Evolutionary conservation across 2,113 vertebrate genomes (phyloP).

Genomic region (Anoura caudifer): DNA sequence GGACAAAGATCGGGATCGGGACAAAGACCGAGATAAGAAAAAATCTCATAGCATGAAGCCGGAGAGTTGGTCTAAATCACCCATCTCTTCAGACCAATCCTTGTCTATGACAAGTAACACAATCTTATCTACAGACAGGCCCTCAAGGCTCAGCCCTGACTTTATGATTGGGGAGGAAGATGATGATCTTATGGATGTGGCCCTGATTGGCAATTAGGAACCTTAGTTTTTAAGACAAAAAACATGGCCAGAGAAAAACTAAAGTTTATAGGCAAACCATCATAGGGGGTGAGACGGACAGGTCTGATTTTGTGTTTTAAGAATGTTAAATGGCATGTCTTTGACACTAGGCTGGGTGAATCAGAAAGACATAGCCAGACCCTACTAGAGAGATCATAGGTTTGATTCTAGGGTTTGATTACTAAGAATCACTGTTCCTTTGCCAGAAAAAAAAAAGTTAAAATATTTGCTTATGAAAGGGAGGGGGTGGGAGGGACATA

Average conservation of each 20-base stretch:
- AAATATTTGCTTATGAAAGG: constrained; percentile 66
- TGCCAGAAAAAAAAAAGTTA: constrained; percentile 51
- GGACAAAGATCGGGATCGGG: constrained; percentile 89
- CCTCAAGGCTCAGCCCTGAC: constrained; percentile 90
- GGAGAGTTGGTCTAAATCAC: constrained; percentile 96
- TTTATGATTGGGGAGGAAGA: constrained; percentile 96
- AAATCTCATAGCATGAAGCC: constrained; percentile 93
- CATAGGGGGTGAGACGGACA: constrained; percentile 34
- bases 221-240: constrained; percentile 51
- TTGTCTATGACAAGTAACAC: constrained; percentile 85
- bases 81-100: constrained; percentile 91
- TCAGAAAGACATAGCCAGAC: constrained; percentile 55
- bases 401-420: constrained; percentile 47
- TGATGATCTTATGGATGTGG: constrained; percentile 98
- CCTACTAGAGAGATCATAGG: constrained; percentile 45
- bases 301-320: constrained; percentile 52
- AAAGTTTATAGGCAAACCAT: constrained; percentile 44
- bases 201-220: constrained; percentile 90
- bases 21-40: constrained; percentile 95
- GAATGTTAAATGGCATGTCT: constrained; percentile 39
- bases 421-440: constrained; percentile 57
- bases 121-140: constrained; percentile 88
- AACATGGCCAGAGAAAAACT: constrained; percentile 39
- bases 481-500: constrained; percentile 44
- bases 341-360: constrained; percentile 46